These are phyloP conservation scores for Phasianus colchicus DNA, from an alignment of 2,113 vertebrate species.

Conservation along the genomic window DNA sequence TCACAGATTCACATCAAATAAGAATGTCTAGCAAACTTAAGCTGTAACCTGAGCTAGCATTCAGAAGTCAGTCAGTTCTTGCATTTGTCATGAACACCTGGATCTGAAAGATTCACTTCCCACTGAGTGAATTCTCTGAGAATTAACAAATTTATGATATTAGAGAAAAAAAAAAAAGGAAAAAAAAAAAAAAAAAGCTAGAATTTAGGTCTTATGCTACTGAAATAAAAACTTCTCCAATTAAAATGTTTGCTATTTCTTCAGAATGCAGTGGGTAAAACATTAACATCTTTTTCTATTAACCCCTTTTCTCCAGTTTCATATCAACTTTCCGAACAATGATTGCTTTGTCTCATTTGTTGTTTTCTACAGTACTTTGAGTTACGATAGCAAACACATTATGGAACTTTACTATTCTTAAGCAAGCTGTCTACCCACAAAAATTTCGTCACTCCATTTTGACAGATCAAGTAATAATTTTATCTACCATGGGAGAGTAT, in stretches of 20 bases:
- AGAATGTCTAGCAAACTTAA: background rate
- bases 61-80: background rate
- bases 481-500: conserved; percentile 75
- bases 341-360: conserved; percentile 28
- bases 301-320: background rate
- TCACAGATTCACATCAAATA: no score
- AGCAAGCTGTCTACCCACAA: conserved; percentile 74
- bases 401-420: conserved; percentile 68
- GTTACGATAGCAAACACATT: conserved; percentile 65
- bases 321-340: conserved; percentile 24
- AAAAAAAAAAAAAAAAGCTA: background rate
- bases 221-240: conserved; percentile 15
- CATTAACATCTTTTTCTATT: background rate
- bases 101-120: background rate
- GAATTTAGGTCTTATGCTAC: background rate
- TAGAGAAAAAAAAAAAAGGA: background rate
- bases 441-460: conserved; percentile 76
- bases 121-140: background rate
- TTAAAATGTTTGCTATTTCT: conserved; percentile 18
- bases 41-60: background rate
- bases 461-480: conserved; percentile 81
- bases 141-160: background rate
- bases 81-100: background rate
- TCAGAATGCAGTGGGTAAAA: background rate
- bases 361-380: conserved; percentile 53